Conservation (phyloP, 2,113 vertebrate genomes). For the Takifugu bimaculatus region DNA sequence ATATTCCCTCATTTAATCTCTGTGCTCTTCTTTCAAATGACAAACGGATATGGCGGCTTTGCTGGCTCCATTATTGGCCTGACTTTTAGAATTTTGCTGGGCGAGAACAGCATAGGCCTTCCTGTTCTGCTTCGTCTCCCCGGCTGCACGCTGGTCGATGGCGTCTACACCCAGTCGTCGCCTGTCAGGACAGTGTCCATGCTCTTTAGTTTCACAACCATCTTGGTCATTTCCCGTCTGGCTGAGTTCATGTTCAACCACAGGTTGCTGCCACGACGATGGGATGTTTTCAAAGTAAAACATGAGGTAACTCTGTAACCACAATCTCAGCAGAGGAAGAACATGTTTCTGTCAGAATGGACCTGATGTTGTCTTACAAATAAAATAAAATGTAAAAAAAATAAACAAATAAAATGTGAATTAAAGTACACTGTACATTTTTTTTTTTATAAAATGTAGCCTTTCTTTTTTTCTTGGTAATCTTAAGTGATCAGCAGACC, state of each 20-base stretch:
- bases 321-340: too few species aligned
- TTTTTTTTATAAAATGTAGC: too few species aligned
- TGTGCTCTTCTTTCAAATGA: constrained; percentile 54
- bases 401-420: too few species aligned
- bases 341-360: too few species aligned
- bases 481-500: too few species aligned
- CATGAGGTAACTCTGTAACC: not conserved
- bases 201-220: constrained; percentile 29
- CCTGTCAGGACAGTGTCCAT: constrained; percentile 37
- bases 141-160: constrained; percentile 34
- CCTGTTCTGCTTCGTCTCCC: constrained; percentile 63
- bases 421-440: too few species aligned
- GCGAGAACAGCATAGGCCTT: constrained; percentile 70
- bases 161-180: constrained; percentile 30
- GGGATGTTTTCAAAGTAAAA: constrained; percentile 65
- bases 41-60: constrained; percentile 71
- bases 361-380: too few species aligned
- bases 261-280: constrained; percentile 60
- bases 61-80: constrained; percentile 62
- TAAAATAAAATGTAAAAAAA: too few species aligned
- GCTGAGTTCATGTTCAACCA: constrained; percentile 61
- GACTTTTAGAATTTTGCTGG: constrained; percentile 69
- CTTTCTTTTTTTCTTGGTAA: too few species aligned
- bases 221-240: constrained; percentile 63
- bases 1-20: constrained; percentile 79